Evolutionary conservation across 2,888 invertebrate species (phyloP).

Genomic region (Chydorus sphaericus): DNA sequence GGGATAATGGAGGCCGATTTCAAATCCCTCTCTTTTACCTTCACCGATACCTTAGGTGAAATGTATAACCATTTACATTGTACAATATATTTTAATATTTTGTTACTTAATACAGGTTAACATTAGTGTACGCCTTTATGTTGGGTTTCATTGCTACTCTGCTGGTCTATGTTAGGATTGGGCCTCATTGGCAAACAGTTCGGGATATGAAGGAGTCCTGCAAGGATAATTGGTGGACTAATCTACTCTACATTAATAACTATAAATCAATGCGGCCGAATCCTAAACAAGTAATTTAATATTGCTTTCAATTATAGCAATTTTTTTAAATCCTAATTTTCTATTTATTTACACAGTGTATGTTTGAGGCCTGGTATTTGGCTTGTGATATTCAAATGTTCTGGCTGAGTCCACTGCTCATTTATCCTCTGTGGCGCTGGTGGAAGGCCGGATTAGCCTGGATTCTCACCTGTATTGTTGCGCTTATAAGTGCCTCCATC

Average conservation of each 20-base stretch:
- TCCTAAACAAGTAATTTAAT: neutral
- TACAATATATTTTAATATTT: neutral
- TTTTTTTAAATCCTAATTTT: no score
- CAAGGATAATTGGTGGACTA: conserved; percentile 53
- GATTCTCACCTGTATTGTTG: conserved; percentile 5
- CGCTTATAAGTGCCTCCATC: conserved; percentile 11
- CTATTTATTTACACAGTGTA: conserved; percentile 44
- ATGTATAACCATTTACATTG: no score
- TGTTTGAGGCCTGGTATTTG: conserved; percentile 59
- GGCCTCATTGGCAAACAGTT: conserved; percentile 58
- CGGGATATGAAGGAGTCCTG: conserved; percentile 50
- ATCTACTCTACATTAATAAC: conserved; percentile 42
- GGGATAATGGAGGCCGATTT: neutral
- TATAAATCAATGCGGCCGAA: neutral
- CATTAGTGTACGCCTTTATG: conserved; percentile 55
- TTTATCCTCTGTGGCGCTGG: conserved; percentile 18
- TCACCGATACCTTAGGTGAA: conserved; percentile 23
- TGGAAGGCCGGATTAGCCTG: conserved; percentile 13
- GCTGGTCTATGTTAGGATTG: conserved; percentile 49
- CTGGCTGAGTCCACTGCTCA: conserved; percentile 17
- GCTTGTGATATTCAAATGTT: conserved; percentile 26
- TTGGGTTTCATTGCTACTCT: conserved; percentile 58
- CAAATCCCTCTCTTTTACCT: conserved; percentile 8
- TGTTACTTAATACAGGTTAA: conserved; percentile 38
- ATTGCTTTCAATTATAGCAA: no score